Evolutionary conservation across 1,140 invertebrate species (phyloP).

Genomic region (Penaeus indicus): DNA sequence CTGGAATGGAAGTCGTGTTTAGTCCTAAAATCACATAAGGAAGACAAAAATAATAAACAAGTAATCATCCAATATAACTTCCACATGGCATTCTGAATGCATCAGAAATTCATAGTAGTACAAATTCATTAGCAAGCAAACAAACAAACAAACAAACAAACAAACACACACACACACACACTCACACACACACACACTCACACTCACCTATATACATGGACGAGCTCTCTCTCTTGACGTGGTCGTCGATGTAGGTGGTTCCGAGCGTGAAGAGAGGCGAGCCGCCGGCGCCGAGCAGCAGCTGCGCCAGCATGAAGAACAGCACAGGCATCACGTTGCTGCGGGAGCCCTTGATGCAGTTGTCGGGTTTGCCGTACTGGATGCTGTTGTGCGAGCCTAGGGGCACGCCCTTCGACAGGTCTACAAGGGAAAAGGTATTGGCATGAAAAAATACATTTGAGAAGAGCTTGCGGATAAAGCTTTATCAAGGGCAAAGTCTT

Average conservation of each 20-base stretch:
- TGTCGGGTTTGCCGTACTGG: constrained; percentile 76
- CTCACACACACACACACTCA: not conserved
- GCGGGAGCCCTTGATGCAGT: constrained; percentile 82
- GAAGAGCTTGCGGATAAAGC: not conserved
- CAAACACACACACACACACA: too few species aligned
- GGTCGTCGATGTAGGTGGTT: constrained; percentile 75
- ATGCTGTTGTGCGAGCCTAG: constrained; percentile 80
- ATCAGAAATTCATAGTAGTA: not conserved
- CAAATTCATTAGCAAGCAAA: not conserved
- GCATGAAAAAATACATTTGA: constrained; percentile 43
- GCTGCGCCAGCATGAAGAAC: constrained; percentile 73
- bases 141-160: too few species aligned
- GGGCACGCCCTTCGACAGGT: constrained; percentile 73
- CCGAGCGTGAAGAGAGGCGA: constrained; percentile 75
- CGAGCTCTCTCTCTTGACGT: constrained; percentile 73
- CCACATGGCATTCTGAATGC: too few species aligned
- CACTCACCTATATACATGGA: constrained; percentile 73
- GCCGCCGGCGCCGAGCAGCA: constrained; percentile 74
- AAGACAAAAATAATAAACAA: too few species aligned
- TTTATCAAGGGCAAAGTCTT: not conserved
- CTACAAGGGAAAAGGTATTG: constrained; percentile 73
- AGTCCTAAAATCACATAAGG: too few species aligned
- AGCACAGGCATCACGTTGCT: constrained; percentile 71
- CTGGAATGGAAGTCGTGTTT: constrained; percentile 68
- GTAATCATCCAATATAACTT: not conserved